Base-by-base conservation (phyloP, 2,797 vertebrate species). In the Semaprochilodus insignis region DNA sequence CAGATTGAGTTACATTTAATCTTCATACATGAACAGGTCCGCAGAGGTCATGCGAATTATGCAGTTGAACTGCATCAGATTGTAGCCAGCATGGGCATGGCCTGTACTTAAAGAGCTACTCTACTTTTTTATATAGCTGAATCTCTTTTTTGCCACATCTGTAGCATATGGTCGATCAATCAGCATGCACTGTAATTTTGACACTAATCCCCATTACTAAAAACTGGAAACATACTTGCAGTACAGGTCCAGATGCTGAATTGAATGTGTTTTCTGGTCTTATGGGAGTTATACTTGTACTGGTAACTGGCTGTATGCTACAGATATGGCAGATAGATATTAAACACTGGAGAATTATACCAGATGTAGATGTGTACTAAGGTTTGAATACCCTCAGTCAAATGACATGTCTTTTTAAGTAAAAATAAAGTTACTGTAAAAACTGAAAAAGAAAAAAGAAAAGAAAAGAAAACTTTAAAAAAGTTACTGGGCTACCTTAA, bases 1-100 rank as follows among this genome's bases (percentile, higher is more conserved):
- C 80, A 78, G 77, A 51, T 25, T 13, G 40, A 63, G 86, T 90
- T 87, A 88, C 84, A 86, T 88, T 76, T 91, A 90, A 91, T 91
- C 89, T 89, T 65, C 74, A 55, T 17, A 19, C 65, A 66, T 66
- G 16, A 66, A 36, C 65, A 36, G 4, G 66, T 34, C 13, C 19
- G 27, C 27, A 66, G 59, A 11, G n/a, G 59, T 69, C 34, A 69
- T 15, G 40, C 40, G 36, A 48, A 25, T 70, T 23, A 48, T 6
- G 62, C 16, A 63, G 31, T 63, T 63, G 14, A 63, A 63, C 25
- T 5, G 14, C 11, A 0, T 17, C 62, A 31, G 23, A 1, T 63
- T 17, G 59, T 62, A 19, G 44, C 1, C 57, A 59, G 19, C 57
- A 10, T 23, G 19, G 19, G 6, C 57, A n/a, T 21, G 57, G 21